Evolutionary conservation across 2,797 vertebrate species (phyloP).

Genomic region (Thunnus albacares): DNA sequence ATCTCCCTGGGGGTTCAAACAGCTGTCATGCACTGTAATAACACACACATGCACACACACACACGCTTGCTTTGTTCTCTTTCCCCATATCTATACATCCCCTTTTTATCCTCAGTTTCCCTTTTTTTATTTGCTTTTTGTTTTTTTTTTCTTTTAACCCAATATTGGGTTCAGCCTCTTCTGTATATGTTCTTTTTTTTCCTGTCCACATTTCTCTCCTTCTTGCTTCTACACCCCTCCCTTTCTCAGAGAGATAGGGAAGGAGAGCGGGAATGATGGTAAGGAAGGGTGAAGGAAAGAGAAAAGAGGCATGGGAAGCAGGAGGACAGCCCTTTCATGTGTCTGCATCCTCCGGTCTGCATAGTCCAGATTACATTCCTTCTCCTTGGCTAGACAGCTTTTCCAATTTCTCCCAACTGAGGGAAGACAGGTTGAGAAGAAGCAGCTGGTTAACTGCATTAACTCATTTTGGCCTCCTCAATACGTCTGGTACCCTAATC

Average conservation of each 20-base stretch:
- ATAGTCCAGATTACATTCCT: constrained; percentile 82
- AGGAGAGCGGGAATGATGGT: constrained; percentile 65
- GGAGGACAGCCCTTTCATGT: constrained; percentile 78
- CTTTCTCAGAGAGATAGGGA: constrained; percentile 49
- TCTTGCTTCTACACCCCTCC: constrained; percentile 22
- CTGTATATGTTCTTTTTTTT: constrained; percentile 25
- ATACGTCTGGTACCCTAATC: constrained; percentile 74
- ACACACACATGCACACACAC: constrained; percentile 30
- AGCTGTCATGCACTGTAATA: constrained; percentile 84
- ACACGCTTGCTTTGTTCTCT: constrained; percentile 61
- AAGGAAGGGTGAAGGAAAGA: constrained; percentile 74
- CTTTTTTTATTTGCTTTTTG: constrained; percentile 26
- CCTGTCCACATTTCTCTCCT: constrained; percentile 28
- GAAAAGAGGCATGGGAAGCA: constrained; percentile 71
- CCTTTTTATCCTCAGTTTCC: constrained; percentile 34
- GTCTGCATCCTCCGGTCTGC: constrained; percentile 76
- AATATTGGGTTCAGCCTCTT: constrained; percentile 14
- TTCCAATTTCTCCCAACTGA: constrained; percentile 79
- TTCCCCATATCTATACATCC: constrained; percentile 37
- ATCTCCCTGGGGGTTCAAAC: constrained; percentile 89
- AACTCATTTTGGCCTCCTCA: constrained; percentile 76
- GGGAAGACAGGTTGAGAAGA: constrained; percentile 78
- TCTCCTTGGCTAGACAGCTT: constrained; percentile 74
- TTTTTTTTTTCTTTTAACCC: constrained; percentile 32
- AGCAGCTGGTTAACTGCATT: constrained; percentile 79